Conservation (phyloP, 2,888 invertebrate genomes). For the Sclerodermus sp. region DNA sequence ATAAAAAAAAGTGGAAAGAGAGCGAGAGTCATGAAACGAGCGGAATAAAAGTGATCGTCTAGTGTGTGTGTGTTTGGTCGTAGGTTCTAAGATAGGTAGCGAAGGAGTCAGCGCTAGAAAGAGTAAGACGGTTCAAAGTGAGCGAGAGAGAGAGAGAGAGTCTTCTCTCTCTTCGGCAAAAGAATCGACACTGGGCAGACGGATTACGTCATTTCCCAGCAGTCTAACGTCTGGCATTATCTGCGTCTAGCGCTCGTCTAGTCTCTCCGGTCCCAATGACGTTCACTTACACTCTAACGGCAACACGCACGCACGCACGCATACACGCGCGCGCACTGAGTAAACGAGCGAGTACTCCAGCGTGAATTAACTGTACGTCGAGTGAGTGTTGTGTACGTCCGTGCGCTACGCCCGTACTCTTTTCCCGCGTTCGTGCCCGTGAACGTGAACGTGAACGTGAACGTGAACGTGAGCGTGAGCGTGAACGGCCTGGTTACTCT, state of each 20-base stretch:
- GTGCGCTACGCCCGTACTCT: not conserved
- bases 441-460: constrained; percentile 17
- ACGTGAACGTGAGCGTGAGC: constrained; percentile 8
- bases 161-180: constrained; percentile 24
- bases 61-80: too few relatives aligned
- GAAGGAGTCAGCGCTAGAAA: constrained; percentile 10
- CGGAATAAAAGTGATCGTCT: too few relatives aligned
- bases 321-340: not conserved
- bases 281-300: constrained; percentile 16
- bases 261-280: constrained; percentile 26
- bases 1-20: constrained; percentile 3
- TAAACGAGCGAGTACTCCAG: too few relatives aligned
- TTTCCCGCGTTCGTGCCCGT: constrained; percentile 6
- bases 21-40: not conserved
- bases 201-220: constrained; percentile 48
- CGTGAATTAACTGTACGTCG: too few relatives aligned
- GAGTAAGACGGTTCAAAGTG: constrained; percentile 4
- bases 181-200: constrained; percentile 35
- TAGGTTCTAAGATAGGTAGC: too few relatives aligned
- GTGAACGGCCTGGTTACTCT: constrained; percentile 9
- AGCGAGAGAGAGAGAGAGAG: constrained; percentile 4
- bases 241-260: constrained; percentile 55
- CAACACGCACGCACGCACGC: constrained; percentile 10
- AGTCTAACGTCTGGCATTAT: constrained; percentile 45
- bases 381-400: not conserved